Percentiles rank a stretch among this genome's conserved stretches.
Evolutionary conservation across 2,888 invertebrate species (phyloP).

Genomic region (Prostheceraeus crozeri): DNA sequence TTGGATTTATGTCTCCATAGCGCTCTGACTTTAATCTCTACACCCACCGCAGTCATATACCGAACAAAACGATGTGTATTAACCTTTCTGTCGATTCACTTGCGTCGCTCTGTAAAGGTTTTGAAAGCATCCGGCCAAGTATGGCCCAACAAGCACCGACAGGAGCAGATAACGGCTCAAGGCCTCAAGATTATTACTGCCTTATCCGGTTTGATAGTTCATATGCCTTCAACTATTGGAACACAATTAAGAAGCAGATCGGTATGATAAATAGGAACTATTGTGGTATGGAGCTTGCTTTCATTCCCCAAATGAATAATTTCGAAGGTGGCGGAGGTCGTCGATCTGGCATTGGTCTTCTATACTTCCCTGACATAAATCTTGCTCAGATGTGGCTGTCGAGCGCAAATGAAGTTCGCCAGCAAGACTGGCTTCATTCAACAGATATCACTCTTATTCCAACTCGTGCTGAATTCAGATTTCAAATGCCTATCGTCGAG

Average conservation of each 20-base stretch:
- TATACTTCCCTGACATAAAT: constrained; percentile 32
- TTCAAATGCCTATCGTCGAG: constrained; percentile 34
- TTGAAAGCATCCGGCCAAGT: too few species aligned
- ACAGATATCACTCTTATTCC: constrained; percentile 33
- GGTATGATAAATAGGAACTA: constrained; percentile 32
- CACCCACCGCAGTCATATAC: too few species aligned
- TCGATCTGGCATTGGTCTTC: constrained; percentile 29
- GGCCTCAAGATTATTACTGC: constrained; percentile 29
- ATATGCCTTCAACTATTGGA: constrained; percentile 30
- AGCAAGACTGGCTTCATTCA: constrained; percentile 36
- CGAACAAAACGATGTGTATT: too few species aligned
- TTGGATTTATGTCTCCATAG: too few species aligned
- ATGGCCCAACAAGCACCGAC: too few species aligned
- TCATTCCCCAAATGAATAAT: constrained; percentile 30
- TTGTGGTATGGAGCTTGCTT: constrained; percentile 30
- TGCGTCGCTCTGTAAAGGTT: too few species aligned
- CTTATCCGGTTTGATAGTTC: constrained; percentile 27
- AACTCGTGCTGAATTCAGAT: constrained; percentile 30
- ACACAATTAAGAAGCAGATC: constrained; percentile 30
- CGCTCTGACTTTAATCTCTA: too few species aligned
- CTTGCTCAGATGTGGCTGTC: constrained; percentile 33
- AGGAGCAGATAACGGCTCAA: too few species aligned
- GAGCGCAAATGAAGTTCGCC: constrained; percentile 33
- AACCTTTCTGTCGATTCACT: too few species aligned
- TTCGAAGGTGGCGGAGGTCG: constrained; percentile 25